Percentiles rank a stretch among this genome's conserved stretches.
These are phyloP conservation scores for Drosophila takahashii DNA, from an alignment of 1,140 invertebrate genomes.

Conservation along the genomic window DNA sequence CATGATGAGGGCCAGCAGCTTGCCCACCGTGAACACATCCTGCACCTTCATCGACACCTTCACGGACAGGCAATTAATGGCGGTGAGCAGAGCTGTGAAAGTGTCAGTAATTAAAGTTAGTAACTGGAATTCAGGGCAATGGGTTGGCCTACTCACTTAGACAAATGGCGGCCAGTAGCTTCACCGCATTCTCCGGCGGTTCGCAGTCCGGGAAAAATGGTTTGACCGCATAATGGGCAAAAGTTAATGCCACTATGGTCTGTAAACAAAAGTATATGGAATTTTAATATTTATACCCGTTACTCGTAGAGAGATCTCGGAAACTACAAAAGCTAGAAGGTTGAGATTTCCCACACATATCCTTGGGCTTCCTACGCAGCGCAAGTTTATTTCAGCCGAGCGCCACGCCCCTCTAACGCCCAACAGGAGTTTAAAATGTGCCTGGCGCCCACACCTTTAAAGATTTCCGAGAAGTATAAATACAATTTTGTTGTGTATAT, in stretches of 20 bases:
- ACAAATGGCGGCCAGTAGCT: constrained; percentile 90
- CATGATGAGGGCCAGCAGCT: constrained; percentile 92
- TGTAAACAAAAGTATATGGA: constrained; percentile 79
- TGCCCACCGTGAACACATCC: constrained; percentile 95
- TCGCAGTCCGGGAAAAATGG: constrained; percentile 92
- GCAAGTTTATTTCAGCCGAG: too few relatives aligned
- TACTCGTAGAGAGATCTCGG: too few relatives aligned
- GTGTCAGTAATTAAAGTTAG: constrained; percentile 16
- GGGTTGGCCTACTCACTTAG: constrained; percentile 88
- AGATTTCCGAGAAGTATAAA: too few relatives aligned
- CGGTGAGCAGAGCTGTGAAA: constrained; percentile 92
- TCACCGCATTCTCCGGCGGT: constrained; percentile 88
- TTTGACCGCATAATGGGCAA: constrained; percentile 92
- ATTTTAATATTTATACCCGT: too few relatives aligned
- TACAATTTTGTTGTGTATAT: too few relatives aligned
- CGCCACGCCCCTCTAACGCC: too few relatives aligned
- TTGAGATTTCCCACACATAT: too few relatives aligned
- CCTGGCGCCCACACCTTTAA: too few relatives aligned
- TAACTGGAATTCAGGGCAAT: background rate
- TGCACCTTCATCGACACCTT: constrained; percentile 96
- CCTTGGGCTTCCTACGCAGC: too few relatives aligned
- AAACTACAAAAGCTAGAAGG: too few relatives aligned
- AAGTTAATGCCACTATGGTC: constrained; percentile 93
- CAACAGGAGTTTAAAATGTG: too few relatives aligned
- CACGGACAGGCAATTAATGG: constrained; percentile 94